These are phyloP conservation scores for Gastrophryne carolinensis DNA, from an alignment of 2,797 vertebrate species.

Conservation along the genomic window DNA sequence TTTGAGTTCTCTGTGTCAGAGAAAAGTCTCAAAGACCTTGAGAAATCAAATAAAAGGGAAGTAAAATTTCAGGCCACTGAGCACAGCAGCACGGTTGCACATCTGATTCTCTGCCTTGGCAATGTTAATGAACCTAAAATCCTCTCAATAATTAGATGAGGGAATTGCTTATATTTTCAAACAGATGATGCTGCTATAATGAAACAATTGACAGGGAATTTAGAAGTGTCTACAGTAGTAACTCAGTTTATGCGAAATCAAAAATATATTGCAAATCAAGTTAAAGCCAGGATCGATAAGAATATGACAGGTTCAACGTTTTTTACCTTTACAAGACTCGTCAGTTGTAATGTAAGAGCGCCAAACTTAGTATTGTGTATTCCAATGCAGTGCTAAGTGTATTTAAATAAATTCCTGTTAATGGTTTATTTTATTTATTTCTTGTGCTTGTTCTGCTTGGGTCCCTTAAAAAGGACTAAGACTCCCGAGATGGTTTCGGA, in stretches of 20 bases:
- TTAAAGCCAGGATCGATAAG: constrained; percentile 70
- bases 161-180: constrained; percentile 99
- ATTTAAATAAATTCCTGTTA: constrained; percentile 47
- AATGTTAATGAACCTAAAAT: constrained; percentile 99
- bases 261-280: constrained; percentile 66
- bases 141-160: constrained; percentile 99
- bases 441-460: constrained; percentile 86
- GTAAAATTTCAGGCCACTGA: constrained; percentile 81
- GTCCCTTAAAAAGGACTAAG: constrained; percentile 87
- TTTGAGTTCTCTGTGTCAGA: constrained; percentile 73
- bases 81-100: constrained; percentile 83
- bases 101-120: constrained; percentile 90
- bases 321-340: background rate
- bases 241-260: constrained; percentile 70
- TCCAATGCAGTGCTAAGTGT: constrained; percentile 63
- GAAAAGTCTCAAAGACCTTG: constrained; percentile 76
- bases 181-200: constrained; percentile 98
- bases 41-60: constrained; percentile 76
- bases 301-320: constrained; percentile 54
- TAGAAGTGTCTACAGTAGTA: constrained; percentile 79
- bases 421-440: constrained; percentile 59
- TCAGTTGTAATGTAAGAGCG: constrained; percentile 62
- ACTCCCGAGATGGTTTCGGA: constrained; percentile 96
- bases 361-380: constrained; percentile 62
- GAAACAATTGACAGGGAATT: constrained; percentile 88